Evolutionary conservation across 2,888 invertebrate species (phyloP), one percentile per base, ranked within the genome.

Genomic region (Lydus trimaculatus): DNA sequence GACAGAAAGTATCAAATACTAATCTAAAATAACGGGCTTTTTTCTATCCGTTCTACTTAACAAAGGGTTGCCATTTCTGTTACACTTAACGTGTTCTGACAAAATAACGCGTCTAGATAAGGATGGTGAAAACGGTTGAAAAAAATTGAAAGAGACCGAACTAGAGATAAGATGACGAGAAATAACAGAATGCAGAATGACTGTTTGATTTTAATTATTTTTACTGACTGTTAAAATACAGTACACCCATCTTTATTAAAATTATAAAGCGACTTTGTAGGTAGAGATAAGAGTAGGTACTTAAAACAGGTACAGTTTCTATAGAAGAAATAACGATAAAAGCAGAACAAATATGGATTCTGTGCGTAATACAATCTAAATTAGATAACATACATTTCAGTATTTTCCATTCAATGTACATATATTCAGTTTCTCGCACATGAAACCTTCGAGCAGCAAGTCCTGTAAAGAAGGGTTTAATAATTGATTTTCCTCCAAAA

Each of bases 11-110:
- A 75, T 76, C 74, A 75, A 74, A 73, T 72, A 72, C 73, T 76
- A 74, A 78, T 78, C 77, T 70, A 69, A 72, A 75, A 67, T 72
- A 73, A 71, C 73, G 70, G 71, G 61, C 69, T 72, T 73, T 73
- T 73, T 73, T 73, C 73, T 73, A 72, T 72, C 67, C 69, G 65
- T 71, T 72, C 63, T 71, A 66, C 67, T 67, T 70, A 71, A 66
- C 64, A 64, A 63, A 70, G 36, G 48, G 60, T 36, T 25, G 48
- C 33, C 39, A 28, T 33, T 36, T n/a, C 7, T 17, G 15, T n/a
- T 31, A 43, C 56, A 20, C 58, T 28, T 63, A 63, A 67, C 67
- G 15, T 31, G 28, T 31, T 52, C n/a, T 65, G 61, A 58, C 65
- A 39, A 66, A 66, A 62, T 56, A 33, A 28, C 39, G 8, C 11